Base-by-base conservation (phyloP, 2,797 vertebrate genomes). In the Acropternis orthonyx region DNA sequence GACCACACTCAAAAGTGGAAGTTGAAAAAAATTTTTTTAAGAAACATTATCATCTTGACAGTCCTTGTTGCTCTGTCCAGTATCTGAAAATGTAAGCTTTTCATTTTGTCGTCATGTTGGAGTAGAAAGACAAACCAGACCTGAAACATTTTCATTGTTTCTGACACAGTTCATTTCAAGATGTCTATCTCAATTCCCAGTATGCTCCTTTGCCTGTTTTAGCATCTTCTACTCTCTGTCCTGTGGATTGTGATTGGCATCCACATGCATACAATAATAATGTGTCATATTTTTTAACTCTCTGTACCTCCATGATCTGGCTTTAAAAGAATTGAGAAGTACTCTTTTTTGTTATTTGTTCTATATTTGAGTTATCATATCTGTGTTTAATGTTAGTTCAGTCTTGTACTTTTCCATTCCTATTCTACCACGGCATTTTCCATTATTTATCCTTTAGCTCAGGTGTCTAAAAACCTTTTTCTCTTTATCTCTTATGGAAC, bases 61-160 rank as follows among this genome's bases (percentile, higher is more conserved):
- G 36, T 55, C 37, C 24, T 34, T 75, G 62, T 39, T 85, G 24
- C 7, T 89, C 36, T 68, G 9, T 52, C 46, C 27, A n/a, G 1
- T 55, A 13, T 52, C 34, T 87, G 37, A 88, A 85, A 65, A 69
- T 16, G 13, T 14, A 82, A 72, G 15, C 7, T 86, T 92, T 85
- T 78, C 9, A 66, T 85, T 94, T 94, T 84, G 23, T 37, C 10
- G 18, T 76, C 62, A 39, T n/a, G 12, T 61, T 63, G 48, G 55
- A 67, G 12, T 52, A 85, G 19, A 52, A 80, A 81, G 85, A 79
- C 15, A 84, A 91, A 77, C 37, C 18, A 79, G 27, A 68, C 32
- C 9, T 84, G 56, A 92, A 71, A 43, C 65, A 56, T 86, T 95
- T 84, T 83, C 65, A 36, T 90, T 49, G n/a, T 55, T 92, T 92